Evolutionary conservation across 64 coral and sea anemone genomes (phyloP).

Genomic region (Orbicella faveolata): DNA sequence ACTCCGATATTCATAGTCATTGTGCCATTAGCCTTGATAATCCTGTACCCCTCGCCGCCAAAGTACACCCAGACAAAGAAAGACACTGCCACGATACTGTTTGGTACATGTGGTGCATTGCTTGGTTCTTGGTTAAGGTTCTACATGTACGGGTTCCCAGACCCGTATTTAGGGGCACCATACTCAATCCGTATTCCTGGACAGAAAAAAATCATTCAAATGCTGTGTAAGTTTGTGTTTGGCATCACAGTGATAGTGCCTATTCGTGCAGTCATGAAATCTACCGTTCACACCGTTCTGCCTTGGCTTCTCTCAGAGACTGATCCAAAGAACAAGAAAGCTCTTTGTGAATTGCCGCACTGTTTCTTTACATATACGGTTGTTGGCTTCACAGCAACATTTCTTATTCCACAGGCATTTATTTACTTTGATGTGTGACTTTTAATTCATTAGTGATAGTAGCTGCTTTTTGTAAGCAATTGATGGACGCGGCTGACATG

Average conservation of each 20-base stretch:
- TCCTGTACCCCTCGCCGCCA: slow-evolving; percentile 78
- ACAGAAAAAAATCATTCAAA: slow-evolving; percentile 54
- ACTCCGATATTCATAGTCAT: slow-evolving; percentile 77
- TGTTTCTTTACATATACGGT: slow-evolving; percentile 75
- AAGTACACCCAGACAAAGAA: slow-evolving; percentile 64
- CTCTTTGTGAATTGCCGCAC: slow-evolving; percentile 76
- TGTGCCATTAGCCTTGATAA: slow-evolving; percentile 70
- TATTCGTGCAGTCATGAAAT: slow-evolving; percentile 66
- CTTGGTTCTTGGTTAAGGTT: slow-evolving; percentile 61
- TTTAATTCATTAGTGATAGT: not conserved
- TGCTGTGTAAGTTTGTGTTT: slow-evolving; percentile 76
- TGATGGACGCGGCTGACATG: too few species aligned
- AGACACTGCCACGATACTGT: slow-evolving; percentile 81
- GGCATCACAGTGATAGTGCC: slow-evolving; percentile 71
- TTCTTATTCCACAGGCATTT: slow-evolving; percentile 68
- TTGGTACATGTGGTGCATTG: slow-evolving; percentile 60
- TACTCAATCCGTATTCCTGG: slow-evolving; percentile 60
- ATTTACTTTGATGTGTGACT: slow-evolving; percentile 65
- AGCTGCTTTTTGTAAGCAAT: not conserved
- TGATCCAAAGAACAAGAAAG: slow-evolving; percentile 55
- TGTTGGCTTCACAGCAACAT: slow-evolving; percentile 58
- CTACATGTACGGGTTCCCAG: slow-evolving; percentile 52
- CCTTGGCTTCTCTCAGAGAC: slow-evolving; percentile 69
- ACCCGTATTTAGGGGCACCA: slow-evolving; percentile 71
- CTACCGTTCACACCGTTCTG: slow-evolving; percentile 53